Base-by-base conservation (phyloP, 2,113 vertebrate species). In the Gallinago jamesoni region DNA sequence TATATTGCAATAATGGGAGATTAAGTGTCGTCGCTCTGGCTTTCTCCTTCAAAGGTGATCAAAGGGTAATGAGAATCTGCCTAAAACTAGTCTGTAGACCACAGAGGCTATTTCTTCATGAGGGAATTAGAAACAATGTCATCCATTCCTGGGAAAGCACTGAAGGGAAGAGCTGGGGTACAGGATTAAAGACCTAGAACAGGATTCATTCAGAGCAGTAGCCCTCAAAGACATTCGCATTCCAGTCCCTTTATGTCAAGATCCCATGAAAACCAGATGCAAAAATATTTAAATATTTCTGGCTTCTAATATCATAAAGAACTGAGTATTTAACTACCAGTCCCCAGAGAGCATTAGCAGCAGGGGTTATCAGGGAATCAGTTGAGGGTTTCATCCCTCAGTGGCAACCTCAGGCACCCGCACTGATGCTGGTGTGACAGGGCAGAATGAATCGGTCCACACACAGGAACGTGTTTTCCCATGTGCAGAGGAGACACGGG, bases 401-500 rank as follows among this genome's bases (percentile, higher is more conserved):
- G 81, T 12, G 2, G 64, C 76, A 78, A 62, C 72, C 67, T 68
- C 63, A 72, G 57, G 56, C 63, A 76, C 35, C 33, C 20, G 1
- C 19, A 14, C 28, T 59, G 55, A 12, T 48, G 77, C 13, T 90
- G 84, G 48, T 1, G 27, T 72, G 91, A 70, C 68, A 45, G 53
- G 67, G 86, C 57, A 79, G 68, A 69, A 72, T 2, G 25, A 69
- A 75, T 59, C 0, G 4, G 37, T 33, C 28, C 52, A 39, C 28
- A 12, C 33, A 53, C 52, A 84, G 64, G 91, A 84, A 92, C 85
- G 75, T 74, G 48, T 83, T 83, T 92, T 90, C 84, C 62, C 93
- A 95, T 90, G 75, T 96, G 91, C 53, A 25, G 79, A 79, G 57
- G 93, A 96, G 91, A 90, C 84, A 3, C 2, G 8, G 79, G 47